phyloP scores from a whole-genome alignment of 2,888 invertebrate species.

The Seladonia tumulorum region DNA sequence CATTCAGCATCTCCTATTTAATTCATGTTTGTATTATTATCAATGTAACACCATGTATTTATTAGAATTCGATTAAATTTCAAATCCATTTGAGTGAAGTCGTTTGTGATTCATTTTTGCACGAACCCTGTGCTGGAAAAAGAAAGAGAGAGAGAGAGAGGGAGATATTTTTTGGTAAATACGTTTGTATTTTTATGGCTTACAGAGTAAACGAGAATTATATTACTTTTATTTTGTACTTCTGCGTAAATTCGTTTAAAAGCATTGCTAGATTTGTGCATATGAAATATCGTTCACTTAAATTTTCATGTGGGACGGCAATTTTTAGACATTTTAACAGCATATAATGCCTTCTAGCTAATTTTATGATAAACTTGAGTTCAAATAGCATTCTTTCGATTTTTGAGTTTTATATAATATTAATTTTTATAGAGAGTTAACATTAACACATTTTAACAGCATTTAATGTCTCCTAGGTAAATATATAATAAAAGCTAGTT shows the following conservation, averaged over 20 bases:
- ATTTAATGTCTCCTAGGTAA: neutral
- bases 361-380: neutral
- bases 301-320: neutral
- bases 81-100: neutral
- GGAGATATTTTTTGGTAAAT: neutral
- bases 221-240: slow-evolving; percentile 5
- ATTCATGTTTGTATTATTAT: slow-evolving; percentile 12
- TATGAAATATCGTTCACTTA: neutral
- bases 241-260: neutral
- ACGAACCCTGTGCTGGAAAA: neutral
- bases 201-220: neutral
- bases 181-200: neutral
- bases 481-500: neutral
- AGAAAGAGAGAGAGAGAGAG: neutral
- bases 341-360: too few species aligned
- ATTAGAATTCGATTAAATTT: slow-evolving; percentile 8
- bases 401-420: neutral
- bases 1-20: slow-evolving; percentile 1
- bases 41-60: neutral
- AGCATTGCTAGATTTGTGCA: neutral
- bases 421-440: neutral
- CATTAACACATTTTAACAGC: neutral
- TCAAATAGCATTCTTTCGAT: neutral
- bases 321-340: neutral
- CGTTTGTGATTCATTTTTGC: neutral